Base-by-base conservation (phyloP, 2,888 invertebrate species). In the Melanotus villosus region DNA sequence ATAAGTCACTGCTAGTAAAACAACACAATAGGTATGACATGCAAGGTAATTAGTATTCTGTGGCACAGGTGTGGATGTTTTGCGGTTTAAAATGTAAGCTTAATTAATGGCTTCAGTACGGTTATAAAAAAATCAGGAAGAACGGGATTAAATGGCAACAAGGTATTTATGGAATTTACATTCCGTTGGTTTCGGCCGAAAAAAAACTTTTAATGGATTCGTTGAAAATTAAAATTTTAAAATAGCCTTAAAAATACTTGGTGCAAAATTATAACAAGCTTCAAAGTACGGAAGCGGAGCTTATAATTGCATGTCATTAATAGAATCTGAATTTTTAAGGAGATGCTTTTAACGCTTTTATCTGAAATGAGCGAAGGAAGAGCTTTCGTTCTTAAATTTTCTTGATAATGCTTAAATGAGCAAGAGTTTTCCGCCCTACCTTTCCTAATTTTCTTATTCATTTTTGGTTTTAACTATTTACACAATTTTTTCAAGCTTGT, bases 261-360 rank as follows among this genome's bases (percentile, higher is more conserved):
- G 18, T 34, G n/a, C 2, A 1, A 41, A 18, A 16, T n/a, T 41
- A 7, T 18, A 41, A 41, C 38, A 18, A 18, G 7, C 4, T 18
- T 41, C 18, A 16, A 41, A 16, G 18, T 41, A 12, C 41, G 41
- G 9, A 41, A 41, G 18, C 18, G 16, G 14, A 41, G 41, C 41
- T 41, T 18, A 41, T 41, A 41, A 41, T 41, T 41, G 41, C 41
- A 18, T 16, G 41, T 41, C 41, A 41, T 41, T 41, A 41, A 18
- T 41, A 41, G 18, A 41, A 18, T 18, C 16, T 16, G 41, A 18
- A 41, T 41, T 41, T 41, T 41, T 41, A 41, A 41, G 41, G 7
- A 18, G 16, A 41, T 16, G 41, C 41, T 41, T 41, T 41, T 41
- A 41, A 41, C 41, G 41, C 18, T 7, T 41, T 4, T 18, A 16